These are phyloP conservation scores for Syngnathus acus DNA, from an alignment of 2,797 vertebrate species.

Conservation along the genomic window DNA sequence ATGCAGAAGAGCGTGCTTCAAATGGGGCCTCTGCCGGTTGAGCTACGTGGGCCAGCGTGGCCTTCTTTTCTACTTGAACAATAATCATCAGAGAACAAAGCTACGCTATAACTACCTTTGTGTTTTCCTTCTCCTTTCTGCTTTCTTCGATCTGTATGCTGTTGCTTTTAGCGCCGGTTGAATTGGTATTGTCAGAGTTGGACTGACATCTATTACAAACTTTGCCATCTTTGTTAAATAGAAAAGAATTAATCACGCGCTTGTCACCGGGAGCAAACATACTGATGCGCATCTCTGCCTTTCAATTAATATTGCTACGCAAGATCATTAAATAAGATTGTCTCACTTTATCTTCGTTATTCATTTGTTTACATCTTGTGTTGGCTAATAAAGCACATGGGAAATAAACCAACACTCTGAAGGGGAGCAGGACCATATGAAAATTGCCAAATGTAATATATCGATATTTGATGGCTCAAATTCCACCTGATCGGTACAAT, in stretches of 20 bases:
- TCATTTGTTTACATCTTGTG: neutral
- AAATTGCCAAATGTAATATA: too few relatives aligned
- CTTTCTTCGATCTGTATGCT: neutral
- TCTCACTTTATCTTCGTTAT: neutral
- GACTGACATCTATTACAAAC: neutral
- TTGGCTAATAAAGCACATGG: neutral
- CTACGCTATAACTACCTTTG: neutral
- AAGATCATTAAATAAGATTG: neutral
- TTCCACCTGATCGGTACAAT: too few relatives aligned
- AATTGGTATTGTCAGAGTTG: neutral
- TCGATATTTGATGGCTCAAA: too few relatives aligned
- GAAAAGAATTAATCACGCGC: neutral
- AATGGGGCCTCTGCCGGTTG: slow-evolving; percentile 1
- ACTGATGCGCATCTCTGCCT: neutral
- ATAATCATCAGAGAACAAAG: neutral
- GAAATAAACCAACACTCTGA: too few relatives aligned
- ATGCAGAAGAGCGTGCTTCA: neutral
- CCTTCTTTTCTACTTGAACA: neutral
- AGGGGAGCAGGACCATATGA: too few relatives aligned
- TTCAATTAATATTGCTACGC: neutral
- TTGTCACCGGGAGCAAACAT: neutral
- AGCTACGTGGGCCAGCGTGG: slow-evolving; percentile 19
- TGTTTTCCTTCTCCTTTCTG: neutral
- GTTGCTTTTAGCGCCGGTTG: neutral
- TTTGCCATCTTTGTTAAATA: neutral